Conservation (phyloP, 92 coral and sea anemone genomes). For the Meandrina meandrites region DNA sequence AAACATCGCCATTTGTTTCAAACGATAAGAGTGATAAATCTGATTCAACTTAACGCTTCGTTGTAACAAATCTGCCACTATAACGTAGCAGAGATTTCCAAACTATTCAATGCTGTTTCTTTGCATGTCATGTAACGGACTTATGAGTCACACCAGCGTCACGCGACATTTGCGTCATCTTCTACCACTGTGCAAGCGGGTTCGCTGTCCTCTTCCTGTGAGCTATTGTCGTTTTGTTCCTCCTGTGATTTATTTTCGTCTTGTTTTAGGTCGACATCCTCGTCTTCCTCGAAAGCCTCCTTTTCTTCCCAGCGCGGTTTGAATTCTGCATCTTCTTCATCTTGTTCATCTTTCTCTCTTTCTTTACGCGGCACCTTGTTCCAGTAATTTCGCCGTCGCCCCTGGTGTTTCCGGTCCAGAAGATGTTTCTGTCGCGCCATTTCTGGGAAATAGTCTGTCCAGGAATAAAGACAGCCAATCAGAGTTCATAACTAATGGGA, state of each 20-base stretch:
- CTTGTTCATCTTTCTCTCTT: slow-evolving; percentile 11
- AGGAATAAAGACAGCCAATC: neutral
- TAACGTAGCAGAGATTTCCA: neutral
- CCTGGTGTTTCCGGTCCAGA: slow-evolving; percentile 78
- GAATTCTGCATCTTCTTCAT: slow-evolving; percentile 15
- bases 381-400: slow-evolving; percentile 64
- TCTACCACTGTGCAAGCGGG: neutral
- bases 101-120: neutral
- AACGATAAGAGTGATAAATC: neutral
- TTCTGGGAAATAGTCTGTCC: slow-evolving; percentile 90
- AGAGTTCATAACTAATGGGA: neutral
- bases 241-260: neutral
- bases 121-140: neutral
- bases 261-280: neutral
- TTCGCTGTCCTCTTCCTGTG: neutral
- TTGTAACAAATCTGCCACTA: neutral
- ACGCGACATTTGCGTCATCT: neutral
- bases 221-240: neutral
- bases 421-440: slow-evolving; percentile 90
- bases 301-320: slow-evolving; percentile 45
- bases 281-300: slow-evolving; percentile 21
- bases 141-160: neutral
- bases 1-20: neutral
- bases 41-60: neutral
- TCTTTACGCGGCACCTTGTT: slow-evolving; percentile 58